These are phyloP conservation scores for Agrenia bidenticulata DNA, from an alignment of 2,888 invertebrate genomes.

Conservation along the genomic window DNA sequence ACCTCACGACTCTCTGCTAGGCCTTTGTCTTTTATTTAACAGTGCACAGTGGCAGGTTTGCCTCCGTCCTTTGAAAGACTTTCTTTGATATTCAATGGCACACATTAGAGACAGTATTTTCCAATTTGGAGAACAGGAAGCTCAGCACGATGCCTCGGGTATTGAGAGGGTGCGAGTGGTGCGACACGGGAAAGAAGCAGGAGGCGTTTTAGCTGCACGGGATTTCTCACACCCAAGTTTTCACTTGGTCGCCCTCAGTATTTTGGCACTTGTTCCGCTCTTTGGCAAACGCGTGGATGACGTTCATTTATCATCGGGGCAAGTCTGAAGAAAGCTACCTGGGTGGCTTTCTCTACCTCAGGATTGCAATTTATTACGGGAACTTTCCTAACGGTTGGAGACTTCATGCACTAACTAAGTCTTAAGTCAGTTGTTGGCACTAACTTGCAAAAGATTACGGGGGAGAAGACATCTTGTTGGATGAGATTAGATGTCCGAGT, in stretches of 20 bases:
- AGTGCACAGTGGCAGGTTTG: too few species aligned
- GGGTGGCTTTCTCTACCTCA: neutral
- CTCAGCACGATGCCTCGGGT: constrained; percentile 3
- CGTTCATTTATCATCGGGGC: constrained; percentile 5
- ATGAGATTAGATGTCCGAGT: too few species aligned
- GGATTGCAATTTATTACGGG: constrained; percentile 10
- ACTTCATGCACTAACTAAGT: too few species aligned
- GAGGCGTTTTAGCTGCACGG: too few species aligned
- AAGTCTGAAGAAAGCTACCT: constrained; percentile 9
- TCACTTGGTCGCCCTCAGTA: constrained; percentile 3
- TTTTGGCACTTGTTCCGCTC: constrained; percentile 6
- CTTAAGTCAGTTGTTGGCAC: too few species aligned
- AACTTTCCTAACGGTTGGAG: neutral
- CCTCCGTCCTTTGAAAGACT: too few species aligned
- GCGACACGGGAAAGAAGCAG: too few species aligned
- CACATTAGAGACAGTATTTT: neutral
- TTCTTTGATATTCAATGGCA: neutral
- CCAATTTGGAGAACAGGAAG: constrained; percentile 10
- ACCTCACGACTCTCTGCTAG: too few species aligned
- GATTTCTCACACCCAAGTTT: neutral
- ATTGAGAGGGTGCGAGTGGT: too few species aligned
- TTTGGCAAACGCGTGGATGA: constrained; percentile 11
- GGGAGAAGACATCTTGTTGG: too few species aligned
- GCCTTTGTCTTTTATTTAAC: too few species aligned
- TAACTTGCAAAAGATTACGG: too few species aligned